Evolutionary conservation across 2,113 vertebrate genomes (phyloP).

Genomic region (Laterallus jamaicensis): DNA sequence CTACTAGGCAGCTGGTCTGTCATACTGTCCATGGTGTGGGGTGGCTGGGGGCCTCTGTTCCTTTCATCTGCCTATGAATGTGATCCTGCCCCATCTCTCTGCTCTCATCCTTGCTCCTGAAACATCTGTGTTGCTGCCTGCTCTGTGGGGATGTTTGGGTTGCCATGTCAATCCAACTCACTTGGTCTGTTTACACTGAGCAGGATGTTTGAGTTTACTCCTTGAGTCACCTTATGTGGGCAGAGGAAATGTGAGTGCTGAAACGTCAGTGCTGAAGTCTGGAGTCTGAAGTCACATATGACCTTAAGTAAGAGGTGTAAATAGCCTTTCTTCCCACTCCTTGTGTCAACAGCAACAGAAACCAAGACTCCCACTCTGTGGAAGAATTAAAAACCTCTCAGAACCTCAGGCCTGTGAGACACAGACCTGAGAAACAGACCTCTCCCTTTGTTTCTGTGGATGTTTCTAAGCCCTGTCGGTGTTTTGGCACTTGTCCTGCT

Average conservation of each 20-base stretch:
- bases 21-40: accelerated
- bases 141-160: background rate
- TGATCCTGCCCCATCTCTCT: background rate
- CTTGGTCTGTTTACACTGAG: background rate
- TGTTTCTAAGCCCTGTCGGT: background rate
- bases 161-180: background rate
- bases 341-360: background rate
- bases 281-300: background rate
- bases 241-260: background rate
- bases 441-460: background rate
- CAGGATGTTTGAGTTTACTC: background rate
- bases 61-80: background rate
- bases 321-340: background rate
- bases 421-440: too few species aligned
- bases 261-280: background rate
- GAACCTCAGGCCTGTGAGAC: background rate
- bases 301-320: background rate
- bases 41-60: background rate
- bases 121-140: background rate
- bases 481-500: background rate
- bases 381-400: background rate
- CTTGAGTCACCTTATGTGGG: slow-evolving; percentile 18
- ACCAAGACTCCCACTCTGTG: background rate
- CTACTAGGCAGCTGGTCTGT: background rate
- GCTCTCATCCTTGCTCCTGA: background rate